phyloP scores from a whole-genome alignment of 2,797 vertebrate genomes.

The Lepidocolaptes lacrymiger region DNA sequence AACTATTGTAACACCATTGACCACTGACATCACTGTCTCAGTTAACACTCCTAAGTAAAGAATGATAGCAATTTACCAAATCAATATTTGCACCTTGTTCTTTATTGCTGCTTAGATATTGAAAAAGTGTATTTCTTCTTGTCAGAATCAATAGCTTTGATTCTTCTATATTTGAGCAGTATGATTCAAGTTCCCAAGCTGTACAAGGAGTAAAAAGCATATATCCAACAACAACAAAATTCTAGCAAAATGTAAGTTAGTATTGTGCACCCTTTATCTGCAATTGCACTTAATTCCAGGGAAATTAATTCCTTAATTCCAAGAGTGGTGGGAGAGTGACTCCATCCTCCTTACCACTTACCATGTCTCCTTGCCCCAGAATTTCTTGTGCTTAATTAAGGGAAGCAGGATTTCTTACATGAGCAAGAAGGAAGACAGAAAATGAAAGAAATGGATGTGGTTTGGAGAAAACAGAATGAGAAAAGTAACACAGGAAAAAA shows the following conservation, averaged over 20 bases:
- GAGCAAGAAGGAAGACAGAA: neutral
- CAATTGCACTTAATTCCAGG: neutral
- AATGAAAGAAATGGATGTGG: neutral
- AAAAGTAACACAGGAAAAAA: neutral
- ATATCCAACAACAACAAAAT: neutral
- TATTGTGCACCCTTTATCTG: neutral
- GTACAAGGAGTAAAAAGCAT: neutral
- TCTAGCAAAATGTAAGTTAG: neutral
- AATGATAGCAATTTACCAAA: slow-evolving; percentile 42
- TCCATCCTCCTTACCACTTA: neutral
- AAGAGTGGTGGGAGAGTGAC: neutral
- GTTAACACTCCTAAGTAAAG: slow-evolving; percentile 10
- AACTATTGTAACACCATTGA: neutral
- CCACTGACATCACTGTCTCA: neutral
- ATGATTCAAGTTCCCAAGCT: neutral
- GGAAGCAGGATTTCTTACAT: neutral
- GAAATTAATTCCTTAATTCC: neutral
- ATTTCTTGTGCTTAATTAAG: neutral
- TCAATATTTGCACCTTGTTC: slow-evolving; percentile 36
- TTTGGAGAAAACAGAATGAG: neutral
- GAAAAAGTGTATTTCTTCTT: slow-evolving; percentile 3
- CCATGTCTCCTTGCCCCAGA: neutral
- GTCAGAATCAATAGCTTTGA: slow-evolving; percentile 8
- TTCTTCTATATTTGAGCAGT: neutral
- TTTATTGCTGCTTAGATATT: neutral